A percentile compares a stretch with the other conserved stretches of the same genome.
Conservation (phyloP, 2,797 vertebrate species). For the Odontamblyopus lacepedii region DNA sequence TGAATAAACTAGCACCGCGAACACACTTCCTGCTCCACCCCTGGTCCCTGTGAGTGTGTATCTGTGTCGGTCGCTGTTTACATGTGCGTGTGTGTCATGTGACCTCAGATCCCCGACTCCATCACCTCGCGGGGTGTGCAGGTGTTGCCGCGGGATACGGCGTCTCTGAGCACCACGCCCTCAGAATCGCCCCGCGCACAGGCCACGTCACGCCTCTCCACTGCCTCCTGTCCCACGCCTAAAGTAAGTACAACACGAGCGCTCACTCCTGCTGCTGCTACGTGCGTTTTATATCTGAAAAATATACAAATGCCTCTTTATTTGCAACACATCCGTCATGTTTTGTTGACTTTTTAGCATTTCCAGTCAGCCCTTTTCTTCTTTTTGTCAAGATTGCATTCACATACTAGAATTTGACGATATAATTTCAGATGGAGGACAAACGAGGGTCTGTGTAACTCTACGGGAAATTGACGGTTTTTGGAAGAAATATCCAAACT, state of each 20-base stretch:
- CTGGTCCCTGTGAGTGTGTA: not conserved
- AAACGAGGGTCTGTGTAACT: too few relatives aligned
- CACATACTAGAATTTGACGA: too few relatives aligned
- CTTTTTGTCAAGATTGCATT: too few relatives aligned
- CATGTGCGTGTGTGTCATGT: conserved; percentile 30
- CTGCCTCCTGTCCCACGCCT: conserved; percentile 98
- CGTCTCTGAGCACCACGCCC: conserved; percentile 97
- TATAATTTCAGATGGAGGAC: too few relatives aligned
- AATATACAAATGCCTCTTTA: not conserved
- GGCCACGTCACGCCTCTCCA: conserved; percentile 97
- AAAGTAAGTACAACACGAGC: conserved; percentile 85
- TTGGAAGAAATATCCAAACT: too few relatives aligned
- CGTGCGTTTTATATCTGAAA: not conserved
- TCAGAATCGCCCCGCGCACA: conserved; percentile 98
- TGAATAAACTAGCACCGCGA: too few relatives aligned
- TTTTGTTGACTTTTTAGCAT: not conserved
- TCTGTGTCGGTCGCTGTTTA: conserved; percentile 12
- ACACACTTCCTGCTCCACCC: not conserved
- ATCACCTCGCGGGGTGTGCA: conserved; percentile 98
- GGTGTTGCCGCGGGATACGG: conserved; percentile 96
- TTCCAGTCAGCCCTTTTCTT: too few relatives aligned
- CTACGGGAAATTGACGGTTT: too few relatives aligned
- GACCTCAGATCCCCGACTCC: conserved; percentile 94
- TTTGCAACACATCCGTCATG: not conserved
- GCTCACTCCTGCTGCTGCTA: not conserved